Conservation (phyloP, 2,888 invertebrate species). For the Sinopyrophorus schimmeli region DNA sequence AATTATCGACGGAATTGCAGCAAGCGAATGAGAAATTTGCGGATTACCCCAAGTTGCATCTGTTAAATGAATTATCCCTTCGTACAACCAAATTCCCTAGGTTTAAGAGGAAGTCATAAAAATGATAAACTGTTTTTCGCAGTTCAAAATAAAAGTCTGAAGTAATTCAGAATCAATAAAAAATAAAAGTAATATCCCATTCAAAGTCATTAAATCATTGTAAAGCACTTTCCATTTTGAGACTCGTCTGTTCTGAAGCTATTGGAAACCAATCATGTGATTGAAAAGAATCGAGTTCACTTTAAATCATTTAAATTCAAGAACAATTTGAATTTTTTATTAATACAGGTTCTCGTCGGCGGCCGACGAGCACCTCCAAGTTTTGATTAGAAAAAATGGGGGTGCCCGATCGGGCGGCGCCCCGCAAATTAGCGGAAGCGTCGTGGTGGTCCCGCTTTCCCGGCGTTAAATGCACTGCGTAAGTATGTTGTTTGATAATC, state of each 20-base stretch:
- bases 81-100: constrained; percentile 28
- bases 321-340: constrained; percentile 33
- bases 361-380: constrained; percentile 14
- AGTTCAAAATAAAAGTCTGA: constrained; percentile 31
- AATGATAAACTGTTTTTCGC: constrained; percentile 31
- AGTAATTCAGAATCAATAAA: constrained; percentile 37
- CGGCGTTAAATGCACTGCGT: constrained; percentile 37
- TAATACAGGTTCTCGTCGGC: constrained; percentile 26
- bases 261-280: constrained; percentile 44
- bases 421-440: too few relatives aligned
- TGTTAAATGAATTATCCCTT: constrained; percentile 27
- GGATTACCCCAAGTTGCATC: constrained; percentile 10
- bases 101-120: constrained; percentile 31
- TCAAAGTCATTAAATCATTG: constrained; percentile 47
- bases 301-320: constrained; percentile 33
- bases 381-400: neutral
- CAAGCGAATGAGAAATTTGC: neutral
- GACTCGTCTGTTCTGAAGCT: constrained; percentile 39
- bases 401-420: neutral
- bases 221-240: constrained; percentile 44
- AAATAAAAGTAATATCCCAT: constrained; percentile 42
- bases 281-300: constrained; percentile 34
- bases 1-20: neutral
- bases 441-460: constrained; percentile 9
- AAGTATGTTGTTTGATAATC: constrained; percentile 46